These are phyloP conservation scores for Aphrophora alni DNA, from an alignment of 2,888 invertebrate genomes.

Conservation along the genomic window DNA sequence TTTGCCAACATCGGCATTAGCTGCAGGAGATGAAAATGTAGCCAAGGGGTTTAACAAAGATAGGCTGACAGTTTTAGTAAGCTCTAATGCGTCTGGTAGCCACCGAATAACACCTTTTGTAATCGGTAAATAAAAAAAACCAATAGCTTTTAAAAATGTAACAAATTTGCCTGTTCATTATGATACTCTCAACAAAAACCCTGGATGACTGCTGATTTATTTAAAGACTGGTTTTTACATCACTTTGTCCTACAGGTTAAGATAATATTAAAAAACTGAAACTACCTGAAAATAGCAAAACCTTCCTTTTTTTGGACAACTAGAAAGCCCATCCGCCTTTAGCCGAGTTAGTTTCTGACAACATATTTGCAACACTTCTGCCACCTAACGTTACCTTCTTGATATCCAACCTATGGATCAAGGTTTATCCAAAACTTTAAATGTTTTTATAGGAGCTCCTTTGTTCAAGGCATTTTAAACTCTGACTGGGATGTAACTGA, in stretches of 20 bases:
- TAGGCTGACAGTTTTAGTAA: constrained; percentile 15
- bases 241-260: constrained; percentile 25
- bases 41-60: neutral
- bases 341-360: neutral
- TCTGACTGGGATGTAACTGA: constrained; percentile 17
- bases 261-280: constrained; percentile 12
- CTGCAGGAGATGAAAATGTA: constrained; percentile 15
- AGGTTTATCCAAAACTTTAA: constrained; percentile 21
- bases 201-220: constrained; percentile 26
- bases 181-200: constrained; percentile 10
- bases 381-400: constrained; percentile 12
- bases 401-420: constrained; percentile 22
- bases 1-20: constrained; percentile 8
- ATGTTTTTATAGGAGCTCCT: neutral
- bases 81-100: constrained; percentile 7
- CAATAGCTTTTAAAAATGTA: neutral
- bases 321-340: neutral
- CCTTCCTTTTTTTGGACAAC: constrained; percentile 9
- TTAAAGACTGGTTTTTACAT: constrained; percentile 25
- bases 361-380: neutral
- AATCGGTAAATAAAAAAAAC: neutral
- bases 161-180: constrained; percentile 13
- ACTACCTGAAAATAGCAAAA: constrained; percentile 13
- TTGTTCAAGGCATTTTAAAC: constrained; percentile 12
- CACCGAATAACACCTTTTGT: constrained; percentile 13